These are phyloP conservation scores for Chromis chromis DNA, from an alignment of 2,797 vertebrate genomes.

Conservation along the genomic window DNA sequence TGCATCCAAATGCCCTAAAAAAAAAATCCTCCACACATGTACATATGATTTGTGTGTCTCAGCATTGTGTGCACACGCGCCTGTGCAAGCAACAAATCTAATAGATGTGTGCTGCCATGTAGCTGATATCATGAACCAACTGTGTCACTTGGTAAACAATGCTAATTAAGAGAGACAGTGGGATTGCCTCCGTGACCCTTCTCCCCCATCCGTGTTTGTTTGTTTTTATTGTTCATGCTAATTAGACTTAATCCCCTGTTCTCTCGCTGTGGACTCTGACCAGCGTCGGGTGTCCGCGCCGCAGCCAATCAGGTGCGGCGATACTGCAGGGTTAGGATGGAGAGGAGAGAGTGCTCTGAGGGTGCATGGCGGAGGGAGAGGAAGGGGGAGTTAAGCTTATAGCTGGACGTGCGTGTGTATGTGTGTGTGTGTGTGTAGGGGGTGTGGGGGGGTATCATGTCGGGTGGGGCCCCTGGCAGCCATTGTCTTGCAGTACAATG, in stretches of 20 bases:
- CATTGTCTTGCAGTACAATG: conserved; percentile 83
- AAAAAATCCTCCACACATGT: not conserved
- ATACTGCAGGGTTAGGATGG: conserved; percentile 41
- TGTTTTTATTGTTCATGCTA: conserved; percentile 86
- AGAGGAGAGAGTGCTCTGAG: not conserved
- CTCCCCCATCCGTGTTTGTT: conserved; percentile 73
- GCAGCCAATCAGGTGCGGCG: conserved; percentile 65
- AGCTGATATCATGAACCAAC: conserved; percentile 62
- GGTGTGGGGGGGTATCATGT: conserved; percentile 54
- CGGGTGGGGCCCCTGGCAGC: conserved; percentile 72
- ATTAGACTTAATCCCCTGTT: conserved; percentile 84
- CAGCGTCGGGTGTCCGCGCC: conserved; percentile 15
- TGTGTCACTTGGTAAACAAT: conserved; percentile 83
- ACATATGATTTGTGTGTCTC: conserved; percentile 9
- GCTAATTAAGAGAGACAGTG: conserved; percentile 84
- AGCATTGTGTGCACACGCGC: conserved; percentile 14
- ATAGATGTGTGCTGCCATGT: conserved; percentile 34
- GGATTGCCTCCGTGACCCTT: conserved; percentile 78
- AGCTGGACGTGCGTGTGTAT: conserved; percentile 35
- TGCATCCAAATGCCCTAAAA: too few relatives aligned
- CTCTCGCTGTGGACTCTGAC: conserved; percentile 69
- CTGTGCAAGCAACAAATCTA: conserved; percentile 8
- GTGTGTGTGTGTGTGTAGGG: conserved; percentile 31
- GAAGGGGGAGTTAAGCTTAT: conserved; percentile 34
- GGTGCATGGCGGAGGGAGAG: not conserved